A percentile compares a stretch with the other conserved stretches of the same genome.
Conservation (phyloP, 64 coral and sea anemone genomes). For the Platygyra sinensis region DNA sequence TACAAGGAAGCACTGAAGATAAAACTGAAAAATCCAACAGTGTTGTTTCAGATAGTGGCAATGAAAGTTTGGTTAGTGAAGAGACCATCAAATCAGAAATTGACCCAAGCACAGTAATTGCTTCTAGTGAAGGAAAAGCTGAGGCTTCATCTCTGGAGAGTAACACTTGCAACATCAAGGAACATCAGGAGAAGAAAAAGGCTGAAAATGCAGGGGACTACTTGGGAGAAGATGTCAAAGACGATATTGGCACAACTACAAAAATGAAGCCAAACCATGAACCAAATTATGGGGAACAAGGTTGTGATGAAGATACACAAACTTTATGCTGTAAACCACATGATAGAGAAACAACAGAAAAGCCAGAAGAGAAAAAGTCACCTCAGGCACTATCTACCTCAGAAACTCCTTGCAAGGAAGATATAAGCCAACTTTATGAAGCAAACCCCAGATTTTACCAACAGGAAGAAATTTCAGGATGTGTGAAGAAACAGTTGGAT, state of each 20-base stretch:
- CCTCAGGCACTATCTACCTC: background rate
- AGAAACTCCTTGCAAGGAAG: background rate
- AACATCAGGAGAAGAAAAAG: background rate
- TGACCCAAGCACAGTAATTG: background rate
- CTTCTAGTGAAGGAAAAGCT: background rate
- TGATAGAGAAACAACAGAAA: constrained; percentile 5
- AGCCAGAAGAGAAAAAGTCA: background rate
- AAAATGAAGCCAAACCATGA: no score
- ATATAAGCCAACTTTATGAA: background rate
- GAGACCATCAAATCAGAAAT: constrained; percentile 11
- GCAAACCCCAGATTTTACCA: background rate
- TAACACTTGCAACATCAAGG: background rate
- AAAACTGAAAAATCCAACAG: background rate
- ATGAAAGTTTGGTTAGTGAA: background rate
- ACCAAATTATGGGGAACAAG: no score
- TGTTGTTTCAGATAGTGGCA: background rate
- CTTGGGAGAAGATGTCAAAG: background rate
- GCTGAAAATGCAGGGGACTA: background rate
- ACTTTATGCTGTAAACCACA: background rate
- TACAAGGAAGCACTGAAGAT: background rate
- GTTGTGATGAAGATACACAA: background rate
- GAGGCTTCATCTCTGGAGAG: background rate
- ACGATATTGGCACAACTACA: background rate
- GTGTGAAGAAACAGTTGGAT: background rate
- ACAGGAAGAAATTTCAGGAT: constrained; percentile 31